Conservation (phyloP, 2,797 vertebrate genomes). For the Falco peregrinus region DNA sequence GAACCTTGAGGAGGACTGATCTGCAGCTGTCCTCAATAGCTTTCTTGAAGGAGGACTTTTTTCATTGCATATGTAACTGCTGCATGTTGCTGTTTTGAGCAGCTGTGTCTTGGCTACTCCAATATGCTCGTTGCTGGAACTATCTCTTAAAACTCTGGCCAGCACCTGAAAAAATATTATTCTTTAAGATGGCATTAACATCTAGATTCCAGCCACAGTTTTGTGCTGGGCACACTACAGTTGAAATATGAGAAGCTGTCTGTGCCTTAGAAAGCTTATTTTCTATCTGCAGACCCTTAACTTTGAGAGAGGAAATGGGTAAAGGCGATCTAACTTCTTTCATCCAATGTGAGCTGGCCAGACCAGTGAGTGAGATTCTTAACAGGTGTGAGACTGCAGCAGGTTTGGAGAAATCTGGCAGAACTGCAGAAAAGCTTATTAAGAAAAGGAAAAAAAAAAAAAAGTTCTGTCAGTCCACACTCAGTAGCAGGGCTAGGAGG, state of each 20-base stretch:
- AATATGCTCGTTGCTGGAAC: not conserved
- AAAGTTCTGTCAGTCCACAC: not conserved
- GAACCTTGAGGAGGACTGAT: conserved; percentile 14
- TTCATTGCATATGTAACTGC: not conserved
- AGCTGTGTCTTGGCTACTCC: not conserved
- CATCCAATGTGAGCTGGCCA: not conserved
- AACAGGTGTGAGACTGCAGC: not conserved
- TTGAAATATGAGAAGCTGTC: not conserved
- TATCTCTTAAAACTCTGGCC: not conserved
- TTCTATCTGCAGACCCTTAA: not conserved
- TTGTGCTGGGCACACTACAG: not conserved
- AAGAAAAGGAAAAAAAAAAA: not conserved
- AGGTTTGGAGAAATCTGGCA: not conserved
- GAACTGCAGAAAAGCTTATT: not conserved
- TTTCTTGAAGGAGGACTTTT: conserved; percentile 35
- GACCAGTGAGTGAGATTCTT: not conserved
- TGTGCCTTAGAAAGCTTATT: not conserved
- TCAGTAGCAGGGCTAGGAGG: not conserved
- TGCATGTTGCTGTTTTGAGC: not conserved
- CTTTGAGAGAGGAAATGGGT: conserved; percentile 5
- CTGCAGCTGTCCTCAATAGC: conserved; percentile 20
- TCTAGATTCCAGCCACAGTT: not conserved
- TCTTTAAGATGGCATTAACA: conserved; percentile 1
- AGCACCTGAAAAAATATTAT: conserved; percentile 48
- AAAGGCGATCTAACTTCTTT: not conserved